A percentile compares a stretch with the other conserved stretches of the same genome.
Evolutionary conservation across 1,140 invertebrate species (phyloP).

Genomic region (Bathynomus jamesi): DNA sequence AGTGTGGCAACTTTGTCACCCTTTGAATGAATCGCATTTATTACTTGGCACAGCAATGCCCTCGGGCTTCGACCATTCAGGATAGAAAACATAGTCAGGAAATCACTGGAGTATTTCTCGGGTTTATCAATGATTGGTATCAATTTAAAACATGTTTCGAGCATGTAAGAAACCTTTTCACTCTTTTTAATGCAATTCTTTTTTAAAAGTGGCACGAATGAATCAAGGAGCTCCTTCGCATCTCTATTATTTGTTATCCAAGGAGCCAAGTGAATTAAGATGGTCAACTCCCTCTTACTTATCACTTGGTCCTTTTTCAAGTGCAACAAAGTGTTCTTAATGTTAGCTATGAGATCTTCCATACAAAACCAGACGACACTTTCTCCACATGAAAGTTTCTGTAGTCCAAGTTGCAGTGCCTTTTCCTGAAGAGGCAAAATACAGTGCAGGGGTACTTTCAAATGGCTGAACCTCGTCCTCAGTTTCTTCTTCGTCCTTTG

Average conservation of each 20-base stretch:
- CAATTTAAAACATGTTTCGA: slow-evolving; percentile 65
- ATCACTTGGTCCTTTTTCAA: slow-evolving; percentile 52
- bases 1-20: slow-evolving; percentile 43
- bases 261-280: slow-evolving; percentile 68
- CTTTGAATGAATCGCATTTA: slow-evolving; percentile 37
- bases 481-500: slow-evolving; percentile 49
- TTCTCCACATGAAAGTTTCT: slow-evolving; percentile 59
- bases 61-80: slow-evolving; percentile 40
- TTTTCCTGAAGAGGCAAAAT: neutral
- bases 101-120: slow-evolving; percentile 48
- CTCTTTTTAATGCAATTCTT: slow-evolving; percentile 51
- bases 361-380: slow-evolving; percentile 64
- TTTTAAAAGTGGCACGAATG: slow-evolving; percentile 65
- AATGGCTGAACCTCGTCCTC: slow-evolving; percentile 38
- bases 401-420: slow-evolving; percentile 17
- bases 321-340: slow-evolving; percentile 54
- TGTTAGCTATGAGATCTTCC: slow-evolving; percentile 58
- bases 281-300: slow-evolving; percentile 62
- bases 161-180: slow-evolving; percentile 54
- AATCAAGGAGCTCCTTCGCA: slow-evolving; percentile 57
- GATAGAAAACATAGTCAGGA: slow-evolving; percentile 41
- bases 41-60: slow-evolving; percentile 40
- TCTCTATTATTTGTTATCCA: slow-evolving; percentile 57
- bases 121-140: slow-evolving; percentile 58
- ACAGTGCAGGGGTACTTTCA: neutral